phyloP scores from a whole-genome alignment of 2,797 vertebrate species.

The Cynopterus sphinx region DNA sequence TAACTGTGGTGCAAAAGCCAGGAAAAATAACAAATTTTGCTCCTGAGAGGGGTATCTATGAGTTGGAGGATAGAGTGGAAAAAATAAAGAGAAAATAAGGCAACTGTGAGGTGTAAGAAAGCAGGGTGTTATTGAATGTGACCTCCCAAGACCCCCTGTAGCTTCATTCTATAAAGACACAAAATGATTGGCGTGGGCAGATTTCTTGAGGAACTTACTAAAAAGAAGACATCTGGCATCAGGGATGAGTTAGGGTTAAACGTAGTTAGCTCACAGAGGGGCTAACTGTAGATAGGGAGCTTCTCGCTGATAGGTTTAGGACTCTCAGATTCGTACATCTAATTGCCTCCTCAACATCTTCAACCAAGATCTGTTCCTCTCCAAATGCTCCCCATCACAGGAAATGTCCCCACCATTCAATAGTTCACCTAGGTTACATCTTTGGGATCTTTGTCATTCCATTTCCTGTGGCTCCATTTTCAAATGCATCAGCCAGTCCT shows the following conservation, averaged over 20 bases:
- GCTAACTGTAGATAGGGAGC: too few relatives aligned
- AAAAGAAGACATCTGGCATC: background rate
- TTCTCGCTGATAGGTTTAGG: background rate
- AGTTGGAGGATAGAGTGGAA: background rate
- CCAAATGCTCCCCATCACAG: background rate
- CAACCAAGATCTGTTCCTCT: background rate
- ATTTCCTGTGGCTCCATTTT: background rate
- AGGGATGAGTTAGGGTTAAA: background rate
- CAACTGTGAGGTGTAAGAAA: background rate
- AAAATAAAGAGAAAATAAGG: background rate
- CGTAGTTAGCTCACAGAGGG: background rate
- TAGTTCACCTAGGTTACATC: background rate
- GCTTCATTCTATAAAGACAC: background rate
- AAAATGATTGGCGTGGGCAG: background rate
- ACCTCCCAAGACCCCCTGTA: background rate
- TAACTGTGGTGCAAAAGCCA: background rate
- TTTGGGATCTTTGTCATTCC: background rate
- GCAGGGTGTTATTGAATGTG: background rate
- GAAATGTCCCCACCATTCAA: background rate
- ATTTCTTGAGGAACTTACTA: background rate
- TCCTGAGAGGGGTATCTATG: background rate
- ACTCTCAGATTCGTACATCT: background rate
- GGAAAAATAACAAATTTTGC: background rate
- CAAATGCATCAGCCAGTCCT: background rate
- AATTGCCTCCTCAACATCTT: background rate